A percentile compares a stretch with the other conserved stretches of the same genome.
These are phyloP conservation scores for Centropristis striata DNA, from an alignment of 2,113 vertebrate genomes.

Conservation along the genomic window DNA sequence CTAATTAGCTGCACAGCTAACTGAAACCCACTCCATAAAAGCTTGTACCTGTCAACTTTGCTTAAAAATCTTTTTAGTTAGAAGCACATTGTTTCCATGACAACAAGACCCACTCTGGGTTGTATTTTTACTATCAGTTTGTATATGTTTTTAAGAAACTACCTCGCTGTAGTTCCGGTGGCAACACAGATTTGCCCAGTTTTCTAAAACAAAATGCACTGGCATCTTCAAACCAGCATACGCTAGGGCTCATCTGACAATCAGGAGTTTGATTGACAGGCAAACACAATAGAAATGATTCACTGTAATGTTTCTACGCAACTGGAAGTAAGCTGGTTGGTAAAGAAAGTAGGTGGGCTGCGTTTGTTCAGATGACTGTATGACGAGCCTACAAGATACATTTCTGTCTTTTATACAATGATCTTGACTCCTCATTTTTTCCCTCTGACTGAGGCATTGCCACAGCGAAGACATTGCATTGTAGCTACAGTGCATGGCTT, in stretches of 20 bases:
- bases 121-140: constrained; percentile 37
- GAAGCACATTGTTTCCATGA: constrained; percentile 67
- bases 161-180: not conserved
- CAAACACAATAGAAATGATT: constrained; percentile 67
- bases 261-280: constrained; percentile 56
- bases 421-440: constrained; percentile 40
- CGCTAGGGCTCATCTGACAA: constrained; percentile 35
- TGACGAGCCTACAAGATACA: constrained; percentile 56
- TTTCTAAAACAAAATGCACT: constrained; percentile 4
- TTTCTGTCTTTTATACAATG: constrained; percentile 47
- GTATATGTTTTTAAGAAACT: constrained; percentile 20
- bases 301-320: constrained; percentile 41
- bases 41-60: constrained; percentile 39
- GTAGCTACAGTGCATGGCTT: constrained; percentile 62
- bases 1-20: constrained; percentile 42
- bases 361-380: constrained; percentile 51
- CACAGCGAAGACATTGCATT: constrained; percentile 51
- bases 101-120: constrained; percentile 53
- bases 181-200: not conserved
- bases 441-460: constrained; percentile 46
- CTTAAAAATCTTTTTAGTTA: constrained; percentile 30
- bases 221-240: constrained; percentile 9
- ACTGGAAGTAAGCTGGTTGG: constrained; percentile 47
- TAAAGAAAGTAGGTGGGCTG: constrained; percentile 71
- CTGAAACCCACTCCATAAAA: constrained; percentile 22